Evolutionary conservation across 35 echinoderm and acorn worm genomes (phyloP), one percentile per base, ranked within the genome.

Genomic region (Ptychodera flava): DNA sequence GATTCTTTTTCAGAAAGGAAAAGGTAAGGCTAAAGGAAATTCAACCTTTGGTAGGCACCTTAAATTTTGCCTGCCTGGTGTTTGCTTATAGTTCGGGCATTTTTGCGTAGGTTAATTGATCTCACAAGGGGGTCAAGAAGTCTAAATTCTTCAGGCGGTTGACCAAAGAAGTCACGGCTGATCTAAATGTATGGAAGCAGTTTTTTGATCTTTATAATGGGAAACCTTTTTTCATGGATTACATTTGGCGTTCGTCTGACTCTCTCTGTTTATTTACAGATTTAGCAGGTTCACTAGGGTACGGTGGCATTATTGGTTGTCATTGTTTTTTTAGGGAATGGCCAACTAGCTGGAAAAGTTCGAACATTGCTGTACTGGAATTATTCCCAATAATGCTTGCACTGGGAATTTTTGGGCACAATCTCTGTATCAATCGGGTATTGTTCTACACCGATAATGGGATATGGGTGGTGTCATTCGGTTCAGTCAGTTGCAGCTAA

Each of bases 131-230:
- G 28, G 78, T 31, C 6, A 79, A 28, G 78, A 31, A 81, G 33
- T 28, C 80, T 15, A 1, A 31, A 34, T 31, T 30, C 28, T 28
- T 79, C 16, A 79, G 29, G 6, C 78, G 78, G 1, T 28, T 79
- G 1, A 31, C 80, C 0, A 31, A 15, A 0, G 80, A 33, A 28
- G 80, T 81, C 2, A 81, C 33, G 30, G 80, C 33, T 28, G 80
- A 81, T 28, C 28, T 81, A 28, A 31, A 34, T 31, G 35, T 81
- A 28, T 81, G 80, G 80, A 16, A 34, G n/a, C 33, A 1, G 6
- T 81, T 81, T 28, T 34, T 81, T 31, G 80, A 86, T 0, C 35
- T 34, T 81, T 81, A 34, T 28, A 81, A 81, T 34, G 80, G 80
- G 80, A 81, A 81, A 32, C 31, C 80, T 28, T 34, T 81, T 81